These are phyloP conservation scores for Eclectus roratus DNA, from an alignment of 2,113 vertebrate genomes.

Conservation along the genomic window DNA sequence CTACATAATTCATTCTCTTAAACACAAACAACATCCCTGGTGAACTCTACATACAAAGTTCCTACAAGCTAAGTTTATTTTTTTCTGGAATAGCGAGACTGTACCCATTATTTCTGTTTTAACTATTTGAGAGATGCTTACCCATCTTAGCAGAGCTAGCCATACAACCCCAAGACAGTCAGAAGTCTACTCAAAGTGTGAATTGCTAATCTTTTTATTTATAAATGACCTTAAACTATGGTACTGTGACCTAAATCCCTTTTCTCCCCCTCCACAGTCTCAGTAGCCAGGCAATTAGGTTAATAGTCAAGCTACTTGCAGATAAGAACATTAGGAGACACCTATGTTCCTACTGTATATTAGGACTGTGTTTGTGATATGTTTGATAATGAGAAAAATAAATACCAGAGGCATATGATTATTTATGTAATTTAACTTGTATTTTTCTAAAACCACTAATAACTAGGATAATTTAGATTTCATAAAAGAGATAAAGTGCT, in stretches of 20 bases:
- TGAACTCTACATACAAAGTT: not conserved
- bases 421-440: conserved; percentile 65
- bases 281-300: not conserved
- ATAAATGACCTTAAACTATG: not conserved
- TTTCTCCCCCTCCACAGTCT: not conserved
- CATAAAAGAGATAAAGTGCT: conserved; percentile 53
- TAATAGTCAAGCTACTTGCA: conserved; percentile 9
- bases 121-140: not conserved
- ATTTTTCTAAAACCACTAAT: conserved; percentile 68
- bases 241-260: not conserved
- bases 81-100: not conserved
- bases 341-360: conserved; percentile 1
- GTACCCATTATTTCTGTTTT: not conserved
- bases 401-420: conserved; percentile 64
- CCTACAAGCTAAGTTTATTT: not conserved
- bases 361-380: conserved; percentile 42
- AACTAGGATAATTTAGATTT: conserved; percentile 68
- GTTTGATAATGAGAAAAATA: conserved; percentile 65
- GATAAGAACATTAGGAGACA: conserved; percentile 3
- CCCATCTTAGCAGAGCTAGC: not conserved
- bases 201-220: not conserved
- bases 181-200: not conserved
- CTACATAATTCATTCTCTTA: not conserved
- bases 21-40: not conserved
- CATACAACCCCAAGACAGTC: not conserved